phyloP scores from a whole-genome alignment of 2,797 vertebrate species.

The Oreochromis mossambicus region DNA sequence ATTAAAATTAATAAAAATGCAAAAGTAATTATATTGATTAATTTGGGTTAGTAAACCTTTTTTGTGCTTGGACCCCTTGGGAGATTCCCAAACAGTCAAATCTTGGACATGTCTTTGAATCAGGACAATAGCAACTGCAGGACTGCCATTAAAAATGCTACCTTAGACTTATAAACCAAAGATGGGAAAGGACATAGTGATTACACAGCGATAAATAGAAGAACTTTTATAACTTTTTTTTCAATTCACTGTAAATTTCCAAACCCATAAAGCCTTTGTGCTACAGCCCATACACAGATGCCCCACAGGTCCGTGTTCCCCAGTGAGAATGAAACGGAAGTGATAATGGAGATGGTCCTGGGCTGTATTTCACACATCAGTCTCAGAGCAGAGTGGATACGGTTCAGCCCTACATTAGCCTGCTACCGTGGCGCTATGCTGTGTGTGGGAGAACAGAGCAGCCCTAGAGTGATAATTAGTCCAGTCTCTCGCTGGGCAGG shows the following conservation, averaged over 20 bases:
- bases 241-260: not conserved
- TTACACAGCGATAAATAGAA: not conserved
- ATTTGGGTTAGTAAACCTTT: not conserved
- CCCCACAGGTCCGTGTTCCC: not conserved
- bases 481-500: slow-evolving; percentile 47
- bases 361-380: slow-evolving; percentile 18
- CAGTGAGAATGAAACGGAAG: not conserved
- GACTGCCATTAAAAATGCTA: not conserved
- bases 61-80: not conserved
- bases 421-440: slow-evolving; percentile 22
- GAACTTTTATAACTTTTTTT: not conserved
- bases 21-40: not conserved
- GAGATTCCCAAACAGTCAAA: not conserved
- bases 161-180: not conserved
- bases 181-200: not conserved
- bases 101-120: not conserved
- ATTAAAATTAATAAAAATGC: not conserved
- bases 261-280: not conserved
- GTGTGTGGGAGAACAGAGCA: slow-evolving; percentile 45
- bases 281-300: not conserved
- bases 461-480: slow-evolving; percentile 70
- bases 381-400: slow-evolving; percentile 28
- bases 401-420: slow-evolving; percentile 33
- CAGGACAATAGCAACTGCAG: not conserved
- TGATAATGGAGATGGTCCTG: slow-evolving; percentile 8